These are phyloP conservation scores for Odobenus rosmarus DNA, from an alignment of 2,113 vertebrate species.

Conservation along the genomic window DNA sequence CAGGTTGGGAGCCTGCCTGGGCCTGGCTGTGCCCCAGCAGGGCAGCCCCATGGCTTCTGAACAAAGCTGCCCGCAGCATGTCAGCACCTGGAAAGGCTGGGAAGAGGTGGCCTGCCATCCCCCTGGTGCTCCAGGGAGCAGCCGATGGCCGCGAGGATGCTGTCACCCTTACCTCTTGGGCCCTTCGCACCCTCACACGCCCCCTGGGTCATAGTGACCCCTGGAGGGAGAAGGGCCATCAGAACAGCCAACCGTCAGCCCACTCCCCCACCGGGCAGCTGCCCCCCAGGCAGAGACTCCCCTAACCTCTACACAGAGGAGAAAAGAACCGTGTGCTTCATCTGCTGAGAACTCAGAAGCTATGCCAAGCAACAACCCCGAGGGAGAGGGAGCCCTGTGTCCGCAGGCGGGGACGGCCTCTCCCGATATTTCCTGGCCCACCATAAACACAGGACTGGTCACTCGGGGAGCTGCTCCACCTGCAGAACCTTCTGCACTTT, in stretches of 20 bases:
- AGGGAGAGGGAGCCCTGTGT: neutral
- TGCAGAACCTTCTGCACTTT: neutral
- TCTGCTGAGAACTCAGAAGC: no score
- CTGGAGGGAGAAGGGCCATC: neutral
- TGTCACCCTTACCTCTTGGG: neutral
- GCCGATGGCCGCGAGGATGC: rapidly evolving
- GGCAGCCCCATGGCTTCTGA: neutral
- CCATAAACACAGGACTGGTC: neutral
- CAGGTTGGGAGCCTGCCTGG: neutral
- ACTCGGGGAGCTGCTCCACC: no score
- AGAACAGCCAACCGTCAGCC: neutral
- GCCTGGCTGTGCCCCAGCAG: neutral
- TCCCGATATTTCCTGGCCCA: neutral
- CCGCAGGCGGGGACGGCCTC: neutral
- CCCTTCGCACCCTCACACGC: neutral
- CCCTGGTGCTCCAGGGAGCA: neutral
- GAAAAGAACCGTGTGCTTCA: rapidly evolving
- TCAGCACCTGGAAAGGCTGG: constrained; percentile 71
- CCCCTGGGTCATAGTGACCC: neutral
- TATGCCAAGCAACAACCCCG: no score
- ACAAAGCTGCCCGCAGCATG: constrained; percentile 66
- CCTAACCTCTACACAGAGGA: neutral
- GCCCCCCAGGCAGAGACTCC: neutral
- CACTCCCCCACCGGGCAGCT: neutral
- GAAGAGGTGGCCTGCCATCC: constrained; percentile 46